A percentile compares a stretch with the other conserved stretches of the same genome.
These are phyloP conservation scores for Cyclura pinguis DNA, from an alignment of 2,797 vertebrate species.

Conservation along the genomic window DNA sequence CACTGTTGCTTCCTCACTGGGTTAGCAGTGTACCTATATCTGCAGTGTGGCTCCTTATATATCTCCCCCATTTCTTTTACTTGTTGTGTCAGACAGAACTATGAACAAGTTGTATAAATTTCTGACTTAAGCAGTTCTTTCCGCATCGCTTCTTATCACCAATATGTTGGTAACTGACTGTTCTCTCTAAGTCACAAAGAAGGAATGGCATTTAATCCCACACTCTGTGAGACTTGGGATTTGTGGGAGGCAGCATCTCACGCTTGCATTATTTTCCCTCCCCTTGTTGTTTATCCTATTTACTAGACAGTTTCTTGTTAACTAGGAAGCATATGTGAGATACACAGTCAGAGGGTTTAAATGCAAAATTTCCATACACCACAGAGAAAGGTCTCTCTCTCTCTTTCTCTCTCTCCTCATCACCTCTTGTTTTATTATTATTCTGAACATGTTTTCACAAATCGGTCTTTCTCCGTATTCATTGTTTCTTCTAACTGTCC, in stretches of 20 bases:
- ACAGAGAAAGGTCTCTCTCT: neutral
- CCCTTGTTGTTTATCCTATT: neutral
- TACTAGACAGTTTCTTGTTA: neutral
- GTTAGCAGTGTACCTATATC: neutral
- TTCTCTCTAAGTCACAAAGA: neutral
- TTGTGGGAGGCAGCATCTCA: neutral
- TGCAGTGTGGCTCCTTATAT: neutral
- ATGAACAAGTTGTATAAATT: neutral
- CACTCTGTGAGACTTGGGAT: neutral
- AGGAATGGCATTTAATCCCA: neutral
- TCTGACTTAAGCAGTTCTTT: neutral
- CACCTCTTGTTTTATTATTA: neutral
- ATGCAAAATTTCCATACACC: neutral
- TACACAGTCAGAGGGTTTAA: neutral
- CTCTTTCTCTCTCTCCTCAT: neutral
- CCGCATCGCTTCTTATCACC: neutral
- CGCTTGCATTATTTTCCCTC: neutral
- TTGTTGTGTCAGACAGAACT: neutral
- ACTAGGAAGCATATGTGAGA: neutral
- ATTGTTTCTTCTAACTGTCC: neutral
- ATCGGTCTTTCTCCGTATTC: neutral
- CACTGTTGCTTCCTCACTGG: neutral
- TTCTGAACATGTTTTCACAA: neutral
- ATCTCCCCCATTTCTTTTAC: neutral
- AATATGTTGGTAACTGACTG: neutral